Conservation (phyloP, 2,888 invertebrate species). For the Nudaria mundana region DNA sequence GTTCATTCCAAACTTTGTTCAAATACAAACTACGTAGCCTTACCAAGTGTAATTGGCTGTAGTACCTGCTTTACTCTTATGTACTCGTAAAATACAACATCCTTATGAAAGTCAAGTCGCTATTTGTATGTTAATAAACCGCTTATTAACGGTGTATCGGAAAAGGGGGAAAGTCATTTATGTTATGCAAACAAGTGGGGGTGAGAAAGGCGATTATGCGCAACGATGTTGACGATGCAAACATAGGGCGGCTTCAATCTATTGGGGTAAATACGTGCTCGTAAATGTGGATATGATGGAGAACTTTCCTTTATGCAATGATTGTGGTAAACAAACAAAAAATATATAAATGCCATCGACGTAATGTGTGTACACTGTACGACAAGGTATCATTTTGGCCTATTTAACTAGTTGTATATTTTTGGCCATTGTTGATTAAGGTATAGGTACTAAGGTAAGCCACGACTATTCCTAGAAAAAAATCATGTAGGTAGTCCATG, state of each 20-base stretch:
- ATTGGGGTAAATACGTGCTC: slow-evolving; percentile 50
- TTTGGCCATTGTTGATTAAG: too few species aligned
- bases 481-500: too few species aligned
- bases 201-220: slow-evolving; percentile 65
- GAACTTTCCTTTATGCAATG: slow-evolving; percentile 15
- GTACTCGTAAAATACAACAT: neutral
- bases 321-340: slow-evolving; percentile 8
- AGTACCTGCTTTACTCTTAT: slow-evolving; percentile 4
- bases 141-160: slow-evolving; percentile 21
- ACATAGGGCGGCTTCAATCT: slow-evolving; percentile 55
- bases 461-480: too few species aligned
- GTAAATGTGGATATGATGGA: slow-evolving; percentile 31
- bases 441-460: too few species aligned
- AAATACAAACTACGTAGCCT: too few species aligned
- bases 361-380: too few species aligned
- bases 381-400: too few species aligned
- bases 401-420: too few species aligned
- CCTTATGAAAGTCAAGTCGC: neutral
- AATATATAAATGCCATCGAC: neutral
- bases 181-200: slow-evolving; percentile 36
- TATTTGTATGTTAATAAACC: slow-evolving; percentile 23
- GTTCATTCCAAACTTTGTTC: too few species aligned
- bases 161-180: slow-evolving; percentile 45
- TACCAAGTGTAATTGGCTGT: slow-evolving; percentile 4
- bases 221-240: slow-evolving; percentile 62